phyloP scores from a whole-genome alignment of 2,113 vertebrate genomes.

The Typhlomys cinereus region DNA sequence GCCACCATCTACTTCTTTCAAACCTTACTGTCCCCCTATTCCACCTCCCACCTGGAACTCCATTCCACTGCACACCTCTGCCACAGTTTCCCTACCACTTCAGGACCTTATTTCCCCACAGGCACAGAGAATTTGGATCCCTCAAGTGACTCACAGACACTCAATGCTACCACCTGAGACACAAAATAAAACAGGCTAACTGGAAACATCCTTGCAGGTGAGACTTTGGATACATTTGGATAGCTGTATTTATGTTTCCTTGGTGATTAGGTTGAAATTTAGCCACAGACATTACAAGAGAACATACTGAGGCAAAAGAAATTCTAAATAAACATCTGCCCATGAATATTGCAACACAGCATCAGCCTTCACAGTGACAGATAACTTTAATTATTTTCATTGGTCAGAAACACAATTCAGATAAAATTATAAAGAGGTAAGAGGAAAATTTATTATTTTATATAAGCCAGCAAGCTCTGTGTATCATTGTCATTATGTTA shows the following conservation, averaged over 20 bases:
- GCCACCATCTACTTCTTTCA: neutral
- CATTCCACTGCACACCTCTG: neutral
- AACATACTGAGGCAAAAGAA: neutral
- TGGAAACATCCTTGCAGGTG: too few species aligned
- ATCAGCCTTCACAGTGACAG: neutral
- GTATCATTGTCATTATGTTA: neutral
- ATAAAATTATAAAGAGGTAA: neutral
- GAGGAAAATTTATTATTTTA: neutral
- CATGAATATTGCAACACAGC: too few species aligned
- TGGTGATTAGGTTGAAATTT: neutral
- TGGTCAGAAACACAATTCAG: neutral
- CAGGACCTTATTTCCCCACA: neutral
- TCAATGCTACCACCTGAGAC: neutral
- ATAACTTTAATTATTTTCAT: neutral
- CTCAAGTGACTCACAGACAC: neutral
- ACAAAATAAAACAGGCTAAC: too few species aligned
- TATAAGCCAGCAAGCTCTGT: neutral
- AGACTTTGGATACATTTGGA: neutral
- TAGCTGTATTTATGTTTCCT: neutral
- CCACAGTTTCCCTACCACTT: neutral
- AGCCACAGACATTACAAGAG: too few species aligned
- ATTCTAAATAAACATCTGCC: neutral
- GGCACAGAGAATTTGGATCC: neutral
- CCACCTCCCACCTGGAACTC: neutral
- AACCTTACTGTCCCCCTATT: too few species aligned